Evolutionary conservation across 1,140 invertebrate genomes (phyloP).

Genomic region (Trypoxylus dichotomus): DNA sequence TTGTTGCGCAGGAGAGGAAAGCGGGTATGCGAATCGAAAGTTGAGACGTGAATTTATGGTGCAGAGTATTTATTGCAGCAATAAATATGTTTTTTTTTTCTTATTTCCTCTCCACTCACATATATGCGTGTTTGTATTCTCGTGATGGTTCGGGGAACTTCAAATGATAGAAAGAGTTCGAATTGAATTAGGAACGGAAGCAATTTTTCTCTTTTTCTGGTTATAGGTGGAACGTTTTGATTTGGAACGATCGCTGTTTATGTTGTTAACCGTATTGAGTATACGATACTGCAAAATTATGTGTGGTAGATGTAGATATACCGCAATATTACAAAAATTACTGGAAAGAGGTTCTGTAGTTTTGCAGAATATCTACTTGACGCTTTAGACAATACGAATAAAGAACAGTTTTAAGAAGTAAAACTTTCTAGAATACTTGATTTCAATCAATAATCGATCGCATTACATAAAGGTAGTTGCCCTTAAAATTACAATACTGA

Average conservation of each 20-base stretch:
- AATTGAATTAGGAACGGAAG: conserved; percentile 20
- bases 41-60: conserved; percentile 1
- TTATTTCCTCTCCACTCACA: not conserved
- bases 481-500: too few species aligned
- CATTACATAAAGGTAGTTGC: too few species aligned
- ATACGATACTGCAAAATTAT: not conserved
- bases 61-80: conserved; percentile 1
- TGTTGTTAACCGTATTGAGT: not conserved
- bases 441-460: too few species aligned
- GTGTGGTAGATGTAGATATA: not conserved
- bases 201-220: not conserved
- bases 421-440: too few species aligned
- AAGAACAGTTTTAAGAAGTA: too few species aligned
- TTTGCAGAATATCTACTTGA: too few species aligned
- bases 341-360: too few species aligned
- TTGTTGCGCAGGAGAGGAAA: not conserved
- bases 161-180: conserved; percentile 2
- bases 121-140: conserved; percentile 12
- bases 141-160: not conserved
- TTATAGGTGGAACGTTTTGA: not conserved
- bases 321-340: too few species aligned
- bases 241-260: not conserved
- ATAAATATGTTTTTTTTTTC: conserved; percentile 19
- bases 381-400: too few species aligned
- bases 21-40: not conserved